Conservation (phyloP, 35 echinoderm and acorn worm genomes). For the Patiria miniata region DNA sequence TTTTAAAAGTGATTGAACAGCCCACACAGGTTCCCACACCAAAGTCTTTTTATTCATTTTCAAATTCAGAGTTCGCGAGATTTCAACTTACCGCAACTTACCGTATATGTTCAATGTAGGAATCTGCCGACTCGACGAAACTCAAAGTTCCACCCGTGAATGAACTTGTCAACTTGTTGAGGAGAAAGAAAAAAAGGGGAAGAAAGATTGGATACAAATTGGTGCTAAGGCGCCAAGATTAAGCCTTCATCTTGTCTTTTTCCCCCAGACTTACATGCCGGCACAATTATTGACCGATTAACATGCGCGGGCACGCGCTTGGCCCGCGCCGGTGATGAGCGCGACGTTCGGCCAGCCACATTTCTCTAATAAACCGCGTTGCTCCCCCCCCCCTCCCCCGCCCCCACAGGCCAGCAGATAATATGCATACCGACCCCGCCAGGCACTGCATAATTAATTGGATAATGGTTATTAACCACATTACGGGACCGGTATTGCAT, state of each 20-base stretch:
- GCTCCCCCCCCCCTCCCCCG: no score
- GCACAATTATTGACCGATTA: neutral
- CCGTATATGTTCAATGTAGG: no score
- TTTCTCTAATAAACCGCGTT: neutral
- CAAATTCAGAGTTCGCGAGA: no score
- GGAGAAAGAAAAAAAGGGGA: neutral
- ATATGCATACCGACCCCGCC: neutral
- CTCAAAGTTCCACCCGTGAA: no score
- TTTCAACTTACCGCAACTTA: no score
- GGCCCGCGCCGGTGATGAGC: neutral
- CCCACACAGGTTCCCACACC: no score
- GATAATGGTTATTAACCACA: constrained; percentile 2
- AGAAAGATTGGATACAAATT: constrained; percentile 17
- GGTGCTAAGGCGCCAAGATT: constrained; percentile 27
- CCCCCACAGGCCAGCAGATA: no score
- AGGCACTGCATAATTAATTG: constrained; percentile 25
- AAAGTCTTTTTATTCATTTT: no score
- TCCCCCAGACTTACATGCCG: neutral
- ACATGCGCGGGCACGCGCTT: neutral
- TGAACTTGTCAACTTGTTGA: neutral
- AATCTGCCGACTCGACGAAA: no score
- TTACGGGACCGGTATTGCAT: neutral
- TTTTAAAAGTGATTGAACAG: no score
- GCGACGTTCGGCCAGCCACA: neutral
- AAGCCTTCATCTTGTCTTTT: neutral